Conservation (phyloP, 1,140 invertebrate species). For the Lepidurus apus region DNA sequence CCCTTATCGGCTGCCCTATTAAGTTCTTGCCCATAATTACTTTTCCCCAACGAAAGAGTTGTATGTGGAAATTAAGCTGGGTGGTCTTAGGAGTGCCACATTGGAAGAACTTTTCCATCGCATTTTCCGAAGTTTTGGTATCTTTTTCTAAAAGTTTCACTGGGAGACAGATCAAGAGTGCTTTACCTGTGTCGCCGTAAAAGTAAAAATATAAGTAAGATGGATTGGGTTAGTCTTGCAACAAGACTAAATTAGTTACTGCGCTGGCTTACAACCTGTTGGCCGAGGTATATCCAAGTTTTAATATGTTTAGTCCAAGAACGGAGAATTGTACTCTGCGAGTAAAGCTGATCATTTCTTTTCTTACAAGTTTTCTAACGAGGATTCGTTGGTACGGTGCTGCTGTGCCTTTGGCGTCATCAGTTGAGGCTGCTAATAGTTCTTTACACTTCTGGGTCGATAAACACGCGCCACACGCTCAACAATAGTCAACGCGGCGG, state of each 20-base stretch:
- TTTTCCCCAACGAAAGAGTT: neutral
- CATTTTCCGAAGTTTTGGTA: neutral
- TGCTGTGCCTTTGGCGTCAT: slow-evolving; percentile 5
- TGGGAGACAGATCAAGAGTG: neutral
- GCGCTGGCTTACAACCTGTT: neutral
- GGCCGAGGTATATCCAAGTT: neutral
- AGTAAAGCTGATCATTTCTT: neutral
- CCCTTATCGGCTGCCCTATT: no score
- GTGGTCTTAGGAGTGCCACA: neutral
- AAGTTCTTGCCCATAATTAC: neutral
- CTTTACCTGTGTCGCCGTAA: neutral
- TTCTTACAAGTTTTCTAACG: neutral
- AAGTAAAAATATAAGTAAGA: neutral
- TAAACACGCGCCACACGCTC: neutral
- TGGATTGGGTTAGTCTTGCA: neutral
- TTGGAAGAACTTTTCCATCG: neutral
- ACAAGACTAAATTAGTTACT: neutral
- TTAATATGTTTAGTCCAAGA: neutral
- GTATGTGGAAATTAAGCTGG: neutral
- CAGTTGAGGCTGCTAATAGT: slow-evolving; percentile 4
- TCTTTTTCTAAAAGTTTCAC: neutral
- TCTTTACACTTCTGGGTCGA: neutral
- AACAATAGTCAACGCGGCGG: neutral
- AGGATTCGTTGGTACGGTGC: neutral
- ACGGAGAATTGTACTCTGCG: no score